phyloP scores from a whole-genome alignment of 2,797 vertebrate species.

The Notoglanidium macrostoma region DNA sequence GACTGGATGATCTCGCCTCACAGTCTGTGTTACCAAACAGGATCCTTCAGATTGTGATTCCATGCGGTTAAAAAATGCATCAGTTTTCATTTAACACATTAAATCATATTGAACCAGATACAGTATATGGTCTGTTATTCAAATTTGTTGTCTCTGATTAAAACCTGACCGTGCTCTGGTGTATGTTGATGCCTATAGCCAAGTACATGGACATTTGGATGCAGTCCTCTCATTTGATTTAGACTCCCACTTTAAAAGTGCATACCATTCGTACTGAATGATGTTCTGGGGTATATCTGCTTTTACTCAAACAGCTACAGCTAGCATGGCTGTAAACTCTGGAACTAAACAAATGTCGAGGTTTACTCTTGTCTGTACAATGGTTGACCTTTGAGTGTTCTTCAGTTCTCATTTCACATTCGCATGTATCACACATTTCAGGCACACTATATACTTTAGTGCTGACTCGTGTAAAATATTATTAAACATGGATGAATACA shows the following conservation, averaged over 20 bases:
- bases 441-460: neutral
- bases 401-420: neutral
- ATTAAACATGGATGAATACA: neutral
- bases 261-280: slow-evolving; percentile 24
- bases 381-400: neutral
- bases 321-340: slow-evolving; percentile 12
- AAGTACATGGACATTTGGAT: slow-evolving; percentile 9
- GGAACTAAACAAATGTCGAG: slow-evolving; percentile 6
- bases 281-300: slow-evolving; percentile 16
- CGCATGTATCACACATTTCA: neutral
- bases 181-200: slow-evolving; percentile 5
- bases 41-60: neutral
- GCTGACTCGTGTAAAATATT: neutral
- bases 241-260: slow-evolving; percentile 18
- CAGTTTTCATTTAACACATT: neutral
- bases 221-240: slow-evolving; percentile 34
- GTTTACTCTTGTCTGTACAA: neutral
- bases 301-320: slow-evolving; percentile 33
- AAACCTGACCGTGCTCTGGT: neutral
- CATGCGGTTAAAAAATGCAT: neutral
- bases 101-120: neutral
- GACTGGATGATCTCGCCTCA: neutral
- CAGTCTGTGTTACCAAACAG: neutral
- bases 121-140: neutral
- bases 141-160: neutral